Percentiles rank a stretch among this genome's conserved stretches.
phyloP scores from a whole-genome alignment of 2,888 invertebrate species.

The Lycia hirtaria region DNA sequence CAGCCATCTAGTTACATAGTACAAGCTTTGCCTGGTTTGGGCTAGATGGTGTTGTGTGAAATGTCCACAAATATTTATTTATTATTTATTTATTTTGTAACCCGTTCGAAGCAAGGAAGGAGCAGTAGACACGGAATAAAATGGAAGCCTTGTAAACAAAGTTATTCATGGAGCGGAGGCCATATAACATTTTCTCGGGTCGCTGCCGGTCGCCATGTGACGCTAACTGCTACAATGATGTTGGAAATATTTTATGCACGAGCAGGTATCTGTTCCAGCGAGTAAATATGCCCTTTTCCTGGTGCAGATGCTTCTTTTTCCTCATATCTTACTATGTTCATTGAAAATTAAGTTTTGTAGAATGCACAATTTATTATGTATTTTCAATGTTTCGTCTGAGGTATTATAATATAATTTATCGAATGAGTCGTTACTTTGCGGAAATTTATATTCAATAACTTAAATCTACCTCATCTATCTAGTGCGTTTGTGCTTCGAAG shows the following conservation, averaged over 20 bases:
- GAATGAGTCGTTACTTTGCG: too few relatives aligned
- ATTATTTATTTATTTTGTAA: not conserved
- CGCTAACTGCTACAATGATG: slow-evolving; percentile 45
- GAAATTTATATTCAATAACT: too few relatives aligned
- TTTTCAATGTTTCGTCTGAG: too few relatives aligned
- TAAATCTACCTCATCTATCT: too few relatives aligned
- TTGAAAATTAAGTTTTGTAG: too few relatives aligned
- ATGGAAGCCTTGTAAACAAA: slow-evolving; percentile 7
- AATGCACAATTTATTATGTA: too few relatives aligned
- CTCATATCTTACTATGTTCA: too few relatives aligned
- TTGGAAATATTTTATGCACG: slow-evolving; percentile 45
- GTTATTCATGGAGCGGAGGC: slow-evolving; percentile 15
- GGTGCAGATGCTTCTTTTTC: slow-evolving; percentile 6
- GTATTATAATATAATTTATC: too few relatives aligned
- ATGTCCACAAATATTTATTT: not conserved
- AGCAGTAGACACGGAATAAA: slow-evolving; percentile 1
- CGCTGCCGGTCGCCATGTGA: slow-evolving; percentile 46
- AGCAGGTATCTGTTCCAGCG: slow-evolving; percentile 21
- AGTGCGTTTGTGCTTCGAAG: too few relatives aligned
- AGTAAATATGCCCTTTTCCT: slow-evolving; percentile 2
- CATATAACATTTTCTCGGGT: slow-evolving; percentile 37
- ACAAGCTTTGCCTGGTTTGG: too few relatives aligned
- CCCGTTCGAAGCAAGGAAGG: not conserved
- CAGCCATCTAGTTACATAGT: too few relatives aligned
- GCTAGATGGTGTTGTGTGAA: too few relatives aligned